Evolutionary conservation across 2,888 invertebrate genomes (phyloP).

Genomic region (Campaea margaritaria): DNA sequence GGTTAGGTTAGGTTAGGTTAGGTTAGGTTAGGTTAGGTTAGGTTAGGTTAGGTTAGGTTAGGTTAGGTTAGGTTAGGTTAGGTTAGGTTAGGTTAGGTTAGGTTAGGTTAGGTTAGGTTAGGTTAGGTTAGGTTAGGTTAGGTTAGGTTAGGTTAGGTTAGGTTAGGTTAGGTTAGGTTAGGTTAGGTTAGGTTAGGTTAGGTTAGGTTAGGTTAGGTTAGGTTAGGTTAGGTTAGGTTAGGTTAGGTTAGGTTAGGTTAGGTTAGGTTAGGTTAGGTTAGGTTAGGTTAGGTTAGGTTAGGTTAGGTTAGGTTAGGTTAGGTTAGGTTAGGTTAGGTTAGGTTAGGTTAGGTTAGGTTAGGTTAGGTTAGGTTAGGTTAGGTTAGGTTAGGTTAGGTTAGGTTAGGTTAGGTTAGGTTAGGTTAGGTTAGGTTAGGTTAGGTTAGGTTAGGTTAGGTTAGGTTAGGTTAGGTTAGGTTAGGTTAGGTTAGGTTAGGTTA

Average conservation of each 20-base stretch:
- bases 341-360: slow-evolving; percentile 1
- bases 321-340: slow-evolving; percentile 1
- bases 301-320: slow-evolving; percentile 1
- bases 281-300: slow-evolving; percentile 1
- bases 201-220: slow-evolving; percentile 1
- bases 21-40: slow-evolving; percentile 1
- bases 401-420: slow-evolving; percentile 1
- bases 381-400: not conserved
- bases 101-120: not conserved
- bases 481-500: slow-evolving; percentile 1
- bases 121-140: slow-evolving; percentile 1
- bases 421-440: slow-evolving; percentile 1
- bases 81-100: slow-evolving; percentile 1
- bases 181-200: slow-evolving; percentile 1
- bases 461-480: slow-evolving; percentile 1
- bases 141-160: slow-evolving; percentile 1
- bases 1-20: not conserved
- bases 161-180: slow-evolving; percentile 1
- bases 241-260: slow-evolving; percentile 1
- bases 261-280: slow-evolving; percentile 1
- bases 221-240: slow-evolving; percentile 1
- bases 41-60: not conserved
- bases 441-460: slow-evolving; percentile 1
- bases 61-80: slow-evolving; percentile 1
- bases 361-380: not conserved